Conservation (phyloP, 1,140 invertebrate species). For the Drosophila sucinea region DNA sequence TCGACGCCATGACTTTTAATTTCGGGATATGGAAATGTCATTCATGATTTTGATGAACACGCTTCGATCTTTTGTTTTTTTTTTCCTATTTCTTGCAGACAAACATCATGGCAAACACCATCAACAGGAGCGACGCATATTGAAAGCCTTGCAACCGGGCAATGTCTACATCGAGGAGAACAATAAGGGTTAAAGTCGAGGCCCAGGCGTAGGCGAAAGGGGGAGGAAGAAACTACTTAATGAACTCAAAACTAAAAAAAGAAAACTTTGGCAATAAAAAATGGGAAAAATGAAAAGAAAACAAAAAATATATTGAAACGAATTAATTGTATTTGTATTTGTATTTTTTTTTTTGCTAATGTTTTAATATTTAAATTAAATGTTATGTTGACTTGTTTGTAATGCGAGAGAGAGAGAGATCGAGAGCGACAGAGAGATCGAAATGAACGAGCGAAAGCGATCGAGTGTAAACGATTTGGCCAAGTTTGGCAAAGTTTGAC, state of each 20-base stretch:
- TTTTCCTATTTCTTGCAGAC: slow-evolving; percentile 32
- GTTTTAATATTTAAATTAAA: slow-evolving; percentile 70
- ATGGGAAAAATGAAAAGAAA: not conserved
- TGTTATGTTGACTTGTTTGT: slow-evolving; percentile 81
- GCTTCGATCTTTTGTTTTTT: slow-evolving; percentile 21
- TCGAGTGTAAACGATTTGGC: slow-evolving; percentile 11
- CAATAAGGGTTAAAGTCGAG: slow-evolving; percentile 41
- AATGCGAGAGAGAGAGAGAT: slow-evolving; percentile 42
- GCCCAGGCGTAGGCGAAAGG: slow-evolving; percentile 28
- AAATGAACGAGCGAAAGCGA: not conserved
- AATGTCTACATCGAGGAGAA: slow-evolving; percentile 81
- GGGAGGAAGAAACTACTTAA: slow-evolving; percentile 24
- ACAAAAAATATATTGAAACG: not conserved
- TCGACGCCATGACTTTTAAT: no score
- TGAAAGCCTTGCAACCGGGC: slow-evolving; percentile 74
- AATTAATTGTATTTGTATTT: slow-evolving; percentile 48
- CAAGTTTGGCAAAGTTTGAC: not conserved
- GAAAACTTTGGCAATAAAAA: slow-evolving; percentile 3
- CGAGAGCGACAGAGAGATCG: not conserved
- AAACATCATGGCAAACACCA: slow-evolving; percentile 72
- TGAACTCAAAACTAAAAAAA: slow-evolving; percentile 5
- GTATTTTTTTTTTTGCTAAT: slow-evolving; percentile 47
- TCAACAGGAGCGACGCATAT: slow-evolving; percentile 72
- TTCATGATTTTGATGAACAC: slow-evolving; percentile 40
- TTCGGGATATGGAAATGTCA: no score